Conservation (phyloP, 2,113 vertebrate genomes). For the Limnothrissa miodon region DNA sequence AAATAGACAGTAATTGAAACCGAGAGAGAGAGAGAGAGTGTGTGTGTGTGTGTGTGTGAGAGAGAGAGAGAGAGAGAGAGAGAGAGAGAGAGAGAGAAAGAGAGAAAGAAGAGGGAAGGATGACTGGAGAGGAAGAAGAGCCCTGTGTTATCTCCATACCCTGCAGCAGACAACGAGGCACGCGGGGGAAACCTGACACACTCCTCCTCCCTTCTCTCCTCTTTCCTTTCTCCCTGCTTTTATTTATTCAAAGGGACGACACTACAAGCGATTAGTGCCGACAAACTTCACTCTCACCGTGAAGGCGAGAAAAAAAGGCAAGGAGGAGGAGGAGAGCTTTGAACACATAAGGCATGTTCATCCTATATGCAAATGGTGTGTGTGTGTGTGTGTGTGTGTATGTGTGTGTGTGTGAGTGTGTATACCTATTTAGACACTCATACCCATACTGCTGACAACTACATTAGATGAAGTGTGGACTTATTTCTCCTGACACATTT, state of each 20-base stretch:
- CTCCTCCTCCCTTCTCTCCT: neutral
- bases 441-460: neutral
- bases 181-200: neutral
- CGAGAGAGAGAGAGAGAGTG: neutral
- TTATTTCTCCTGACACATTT: neutral
- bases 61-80: neutral
- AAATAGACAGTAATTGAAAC: neutral
- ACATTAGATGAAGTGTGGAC: neutral
- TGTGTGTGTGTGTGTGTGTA: neutral
- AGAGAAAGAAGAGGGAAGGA: neutral
- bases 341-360: neutral
- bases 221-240: neutral
- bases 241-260: neutral
- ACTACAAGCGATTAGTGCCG: neutral
- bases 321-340: neutral
- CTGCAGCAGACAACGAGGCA: neutral
- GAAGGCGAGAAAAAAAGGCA: neutral
- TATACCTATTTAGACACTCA: neutral
- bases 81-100: constrained; percentile 16
- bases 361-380: neutral
- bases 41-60: no score
- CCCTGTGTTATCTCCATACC: constrained; percentile 19
- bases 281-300: neutral
- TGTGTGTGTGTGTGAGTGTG: constrained; percentile 1
- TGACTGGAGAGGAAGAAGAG: neutral